Evolutionary conservation across 1,140 invertebrate species (phyloP), one percentile per base, ranked within the genome.

Genomic region (Drosophila sp.): DNA sequence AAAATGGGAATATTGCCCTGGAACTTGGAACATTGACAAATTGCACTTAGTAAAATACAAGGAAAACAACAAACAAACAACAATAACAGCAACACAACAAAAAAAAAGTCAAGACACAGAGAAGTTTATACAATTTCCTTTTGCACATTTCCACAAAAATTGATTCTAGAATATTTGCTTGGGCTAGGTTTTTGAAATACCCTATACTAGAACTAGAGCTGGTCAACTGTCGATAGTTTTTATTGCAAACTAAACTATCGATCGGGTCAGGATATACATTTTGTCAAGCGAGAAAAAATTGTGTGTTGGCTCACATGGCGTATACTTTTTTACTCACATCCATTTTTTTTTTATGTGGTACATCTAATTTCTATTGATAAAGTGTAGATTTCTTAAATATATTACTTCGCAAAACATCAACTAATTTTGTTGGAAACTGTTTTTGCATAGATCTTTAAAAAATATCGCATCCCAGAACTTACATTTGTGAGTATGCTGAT

Each of bases 21-120:
- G 33, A 63, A 17, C 17, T 30, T 54, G 58, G 38, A 71, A 72
- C 58, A 54, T 75, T 65, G 63, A 71, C 62, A 63, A 75, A 72
- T 71, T 75, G 60, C 67, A 60, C 67, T 70, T 50, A 50, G 44
- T 50, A 50, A 50, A 50, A 50, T 27, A 50, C 44, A 50, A 50
- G 44, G 8, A 25, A 50, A 50, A 50, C 3, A 50, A 27, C 44
- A 50, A 27, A 17, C 17, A 6, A 44, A 44, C 17, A 23, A 44
- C 41, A 50, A 27, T 7, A 17, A 50, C 1, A 27, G 23, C 6
- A 23, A 47, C 23, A 50, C 10, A 60, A 70, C 60, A 70, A 63
- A 68, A 68, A 68, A 32, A 38, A 58, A 17, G 30, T 7, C 62
- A 60, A 63, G 47, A 70, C 62, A 57, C 25, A 72, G 47, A 62